phyloP scores from a whole-genome alignment of 2,797 vertebrate species.

The Phrynocephalus forsythii region DNA sequence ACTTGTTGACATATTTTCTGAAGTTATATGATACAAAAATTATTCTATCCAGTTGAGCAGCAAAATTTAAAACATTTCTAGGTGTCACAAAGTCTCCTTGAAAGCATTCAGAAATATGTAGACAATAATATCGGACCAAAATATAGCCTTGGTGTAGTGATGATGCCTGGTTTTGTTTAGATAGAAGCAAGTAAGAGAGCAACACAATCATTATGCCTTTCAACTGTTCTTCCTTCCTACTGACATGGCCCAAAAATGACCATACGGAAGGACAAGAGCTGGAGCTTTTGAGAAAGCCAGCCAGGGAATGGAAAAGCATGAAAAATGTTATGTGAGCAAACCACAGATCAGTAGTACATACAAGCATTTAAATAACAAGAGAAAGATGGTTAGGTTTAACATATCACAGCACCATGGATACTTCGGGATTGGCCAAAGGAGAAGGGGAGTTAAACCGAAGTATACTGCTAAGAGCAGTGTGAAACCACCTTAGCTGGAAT shows the following conservation, averaged over 20 bases:
- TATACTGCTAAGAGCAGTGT: too few species aligned
- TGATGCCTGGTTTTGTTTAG: neutral
- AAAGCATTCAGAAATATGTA: constrained; percentile 14
- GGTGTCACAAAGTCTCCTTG: neutral
- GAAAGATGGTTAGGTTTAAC: neutral
- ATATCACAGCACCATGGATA: neutral
- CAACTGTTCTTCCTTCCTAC: neutral
- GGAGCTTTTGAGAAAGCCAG: neutral
- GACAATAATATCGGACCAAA: neutral
- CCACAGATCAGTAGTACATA: neutral
- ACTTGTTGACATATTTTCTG: constrained; percentile 43
- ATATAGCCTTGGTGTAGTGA: too few species aligned
- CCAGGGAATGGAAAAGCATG: neutral
- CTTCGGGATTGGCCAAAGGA: too few species aligned
- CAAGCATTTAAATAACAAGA: neutral
- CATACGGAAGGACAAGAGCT: neutral
- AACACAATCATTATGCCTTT: neutral
- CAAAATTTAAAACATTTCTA: neutral
- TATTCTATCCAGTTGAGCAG: neutral
- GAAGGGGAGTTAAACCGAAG: too few species aligned
- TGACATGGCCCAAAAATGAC: neutral
- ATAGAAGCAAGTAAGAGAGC: neutral
- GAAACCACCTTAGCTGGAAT: too few species aligned
- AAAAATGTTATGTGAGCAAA: neutral
- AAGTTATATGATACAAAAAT: neutral